Evolutionary conservation across 2,888 invertebrate genomes (phyloP).

Genomic region (Trichogramma dendrolimi): DNA sequence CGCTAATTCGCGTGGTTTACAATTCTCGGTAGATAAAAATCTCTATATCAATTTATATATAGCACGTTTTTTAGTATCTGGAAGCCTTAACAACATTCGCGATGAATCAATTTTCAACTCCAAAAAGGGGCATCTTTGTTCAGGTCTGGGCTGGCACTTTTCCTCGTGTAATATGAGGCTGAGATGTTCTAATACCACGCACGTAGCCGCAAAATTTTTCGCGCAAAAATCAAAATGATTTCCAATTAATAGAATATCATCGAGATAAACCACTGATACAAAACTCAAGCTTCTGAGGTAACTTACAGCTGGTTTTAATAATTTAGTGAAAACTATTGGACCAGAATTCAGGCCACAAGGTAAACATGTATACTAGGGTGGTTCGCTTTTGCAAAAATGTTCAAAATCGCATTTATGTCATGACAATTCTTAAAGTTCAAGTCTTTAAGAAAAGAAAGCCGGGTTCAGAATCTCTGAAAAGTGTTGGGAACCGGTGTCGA

Average conservation of each 20-base stretch:
- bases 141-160: neutral
- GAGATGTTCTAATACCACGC: neutral
- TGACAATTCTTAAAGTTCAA: no score
- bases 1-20: constrained; percentile 19
- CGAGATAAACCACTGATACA: neutral
- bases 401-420: no score
- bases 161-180: constrained; percentile 7
- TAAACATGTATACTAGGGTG: constrained; percentile 24
- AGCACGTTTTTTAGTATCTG: neutral
- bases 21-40: neutral
- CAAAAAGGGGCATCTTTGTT: neutral
- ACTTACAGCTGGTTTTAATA: neutral
- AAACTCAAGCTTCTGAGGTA: neutral
- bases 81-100: neutral
- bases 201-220: neutral
- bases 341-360: constrained; percentile 4
- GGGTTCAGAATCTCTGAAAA: no score
- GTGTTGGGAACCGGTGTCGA: no score
- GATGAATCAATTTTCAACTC: neutral
- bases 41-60: neutral
- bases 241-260: constrained; percentile 4
- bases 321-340: constrained; percentile 2
- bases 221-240: neutral
- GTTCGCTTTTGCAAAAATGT: no score
- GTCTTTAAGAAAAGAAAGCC: no score